Percentiles rank a stretch among this genome's conserved stretches.
phyloP scores from a whole-genome alignment of 2,113 vertebrate species.

The Caretta caretta region DNA sequence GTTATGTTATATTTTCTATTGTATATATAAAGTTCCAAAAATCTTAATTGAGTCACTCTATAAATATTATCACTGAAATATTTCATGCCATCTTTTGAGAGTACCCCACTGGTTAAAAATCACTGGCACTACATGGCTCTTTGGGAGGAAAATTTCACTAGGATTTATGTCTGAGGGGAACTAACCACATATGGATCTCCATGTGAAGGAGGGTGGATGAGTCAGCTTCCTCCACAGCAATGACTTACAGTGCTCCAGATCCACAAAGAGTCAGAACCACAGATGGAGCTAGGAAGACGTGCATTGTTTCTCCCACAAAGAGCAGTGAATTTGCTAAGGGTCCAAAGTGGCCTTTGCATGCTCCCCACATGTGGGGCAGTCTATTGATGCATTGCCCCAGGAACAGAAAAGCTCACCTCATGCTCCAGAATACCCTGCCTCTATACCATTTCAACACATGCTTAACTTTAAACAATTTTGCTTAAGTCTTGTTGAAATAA shows the following conservation, averaged over 20 bases:
- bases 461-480: not conserved
- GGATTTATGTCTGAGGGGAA: not conserved
- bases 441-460: not conserved
- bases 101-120: not conserved
- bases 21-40: not conserved
- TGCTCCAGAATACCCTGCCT: rapidly evolving
- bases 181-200: not conserved
- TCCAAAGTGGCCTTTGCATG: not conserved
- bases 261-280: rapidly evolving
- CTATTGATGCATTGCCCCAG: not conserved
- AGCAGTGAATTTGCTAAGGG: not conserved
- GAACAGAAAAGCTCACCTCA: not conserved
- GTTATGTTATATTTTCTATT: not conserved
- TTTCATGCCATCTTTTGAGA: not conserved
- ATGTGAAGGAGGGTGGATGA: not conserved
- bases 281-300: rapidly evolving
- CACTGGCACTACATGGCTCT: not conserved
- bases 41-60: not conserved
- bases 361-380: not conserved
- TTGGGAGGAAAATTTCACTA: not conserved
- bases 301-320: not conserved
- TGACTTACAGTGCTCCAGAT: rapidly evolving
- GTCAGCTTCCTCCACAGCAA: rapidly evolving
- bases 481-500: not conserved
- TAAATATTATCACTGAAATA: not conserved